Conservation (phyloP, 2,113 vertebrate genomes). For the Muntiacus reevesi region DNA sequence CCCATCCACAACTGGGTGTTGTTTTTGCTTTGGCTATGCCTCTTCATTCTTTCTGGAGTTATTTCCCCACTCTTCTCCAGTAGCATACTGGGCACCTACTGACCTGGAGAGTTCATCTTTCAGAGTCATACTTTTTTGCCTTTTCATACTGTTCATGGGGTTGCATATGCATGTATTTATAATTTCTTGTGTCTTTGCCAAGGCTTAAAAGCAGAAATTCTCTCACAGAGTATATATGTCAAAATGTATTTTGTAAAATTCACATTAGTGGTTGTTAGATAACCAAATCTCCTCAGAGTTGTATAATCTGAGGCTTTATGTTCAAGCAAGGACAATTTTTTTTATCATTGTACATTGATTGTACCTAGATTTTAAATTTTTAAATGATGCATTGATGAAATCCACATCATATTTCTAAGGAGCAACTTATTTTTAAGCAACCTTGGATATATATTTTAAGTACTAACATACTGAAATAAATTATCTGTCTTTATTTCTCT, state of each 20-base stretch:
- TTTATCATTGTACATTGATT: not conserved
- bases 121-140: not conserved
- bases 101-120: not conserved
- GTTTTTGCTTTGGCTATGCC: not conserved
- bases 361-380: not conserved
- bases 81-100: not conserved
- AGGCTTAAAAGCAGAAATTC: slow-evolving; percentile 2
- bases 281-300: not conserved
- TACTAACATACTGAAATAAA: slow-evolving; percentile 20
- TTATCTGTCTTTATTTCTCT: not conserved
- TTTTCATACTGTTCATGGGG: not conserved
- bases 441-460: not conserved
- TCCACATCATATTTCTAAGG: not conserved
- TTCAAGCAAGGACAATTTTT: not conserved
- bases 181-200: not conserved
- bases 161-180: not conserved
- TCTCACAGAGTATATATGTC: not conserved
- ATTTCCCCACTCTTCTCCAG: not conserved
- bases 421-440: slow-evolving; percentile 11
- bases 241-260: slow-evolving; percentile 3
- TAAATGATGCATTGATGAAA: not conserved
- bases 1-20: not conserved
- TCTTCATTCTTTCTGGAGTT: not conserved
- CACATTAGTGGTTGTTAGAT: not conserved
- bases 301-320: not conserved